Base-by-base conservation (phyloP, 2,797 vertebrate genomes). In the Sebastes wilsoni region DNA sequence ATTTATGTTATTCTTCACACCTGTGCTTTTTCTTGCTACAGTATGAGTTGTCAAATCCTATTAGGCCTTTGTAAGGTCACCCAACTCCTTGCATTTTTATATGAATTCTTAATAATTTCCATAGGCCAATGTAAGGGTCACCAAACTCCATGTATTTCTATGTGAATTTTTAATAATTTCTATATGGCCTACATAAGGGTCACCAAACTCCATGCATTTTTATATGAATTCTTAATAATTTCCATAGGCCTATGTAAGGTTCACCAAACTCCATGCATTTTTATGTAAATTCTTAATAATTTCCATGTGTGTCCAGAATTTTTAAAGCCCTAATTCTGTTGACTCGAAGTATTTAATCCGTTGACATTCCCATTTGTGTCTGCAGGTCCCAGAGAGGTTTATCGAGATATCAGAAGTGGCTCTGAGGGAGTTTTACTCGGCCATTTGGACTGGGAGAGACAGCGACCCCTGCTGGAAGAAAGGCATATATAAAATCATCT, bases 401-500 rank as follows among this genome's bases (percentile, higher is more conserved):
- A 91, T 97, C 23, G 96, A 97, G 89, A 88, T 97, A 18, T 92
- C 96, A 0, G 95, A 96, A n/a, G 79, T 96, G 72, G 95, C 96
- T 20, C 90, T 96, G 87, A 94, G 96, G 82, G 96, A 97, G 90
- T 97, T 96, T 76, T 96, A 96, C 82, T 90, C 92, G 0, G 96
- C 96, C 86, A 96, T 96, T 69, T 95, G 95, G 91, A 94, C 92
- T 16, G 96, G 96, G 46, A 94, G 95, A 74, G 96, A 97, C 89
- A 91, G 86, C 67, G 96, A 97, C 91, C 96, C 96, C 87, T 97
- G 96, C 94, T 97, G 96, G 96, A 97, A 96, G 89, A 97, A 96
- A 82, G 95, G 95, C 25, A 96, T 97, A 77, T 97, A 97, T 69
- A 97, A 96, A 84, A 96, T 96, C 13, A 95, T 97, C 93, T 96